Evolutionary conservation across 2,888 invertebrate species (phyloP), one percentile per base, ranked within the genome.

Genomic region (Coleophora flavipennella): DNA sequence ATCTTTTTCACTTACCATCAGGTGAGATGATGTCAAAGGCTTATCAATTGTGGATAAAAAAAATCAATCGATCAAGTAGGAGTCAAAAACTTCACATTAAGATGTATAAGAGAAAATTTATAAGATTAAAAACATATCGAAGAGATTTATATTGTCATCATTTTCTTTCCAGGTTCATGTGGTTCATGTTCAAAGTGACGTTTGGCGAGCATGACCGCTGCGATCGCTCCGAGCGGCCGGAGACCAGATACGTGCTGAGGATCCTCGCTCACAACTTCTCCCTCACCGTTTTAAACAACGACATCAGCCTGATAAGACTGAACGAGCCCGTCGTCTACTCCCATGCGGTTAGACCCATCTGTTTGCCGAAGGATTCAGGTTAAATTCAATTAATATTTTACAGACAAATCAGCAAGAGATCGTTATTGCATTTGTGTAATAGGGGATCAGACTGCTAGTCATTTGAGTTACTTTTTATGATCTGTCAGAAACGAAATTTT

Each of bases 151-250:
- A 13, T 34, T 32, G 13, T 20, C 12, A 25, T 33, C 11, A 10
- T 29, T 10, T 29, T n/a, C 10, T 10, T 10, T 80, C 47, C 74
- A 93, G 93, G 38, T 94, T 94, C 71, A 92, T 94, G 92, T 94
- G 94, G 94, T 94, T 93, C 74, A 89, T 94, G 91, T 94, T 94
- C 62, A 92, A 92, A 59, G 92, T 94, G 36, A 92, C 92, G 2
- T 92, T 95, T 51, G 95, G 95, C 0, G 95, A 95, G 63, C 94
- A 95, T 65, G 91, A 95, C 67, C 89, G 93, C 33, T 95, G 94
- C 66, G 86, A 88, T 50, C 87, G 87, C 44, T 86, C 86, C 33
- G 83, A 81, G 37, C 79, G 88, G 27, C 90, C 92, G 0, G 91
- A 92, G 63, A 89, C 90, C 0, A 87, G 93, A 42, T 91, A 89